phyloP scores from a whole-genome alignment of 1,140 invertebrate genomes.

The Caenorhabditis inopinata region DNA sequence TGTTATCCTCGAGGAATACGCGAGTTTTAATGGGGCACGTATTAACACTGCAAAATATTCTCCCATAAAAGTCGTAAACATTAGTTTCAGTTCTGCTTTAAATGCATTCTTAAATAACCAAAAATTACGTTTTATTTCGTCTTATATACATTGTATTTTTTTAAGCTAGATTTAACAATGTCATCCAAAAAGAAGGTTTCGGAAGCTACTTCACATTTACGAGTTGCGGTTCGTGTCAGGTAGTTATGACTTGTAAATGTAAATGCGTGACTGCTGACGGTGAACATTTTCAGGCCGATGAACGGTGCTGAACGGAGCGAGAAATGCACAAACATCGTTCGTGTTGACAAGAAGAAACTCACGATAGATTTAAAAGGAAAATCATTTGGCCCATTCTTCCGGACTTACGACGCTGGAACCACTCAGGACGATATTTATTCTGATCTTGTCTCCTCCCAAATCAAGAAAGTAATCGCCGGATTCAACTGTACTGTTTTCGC shows the following conservation, averaged over 20 bases:
- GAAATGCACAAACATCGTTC: slow-evolving; percentile 74
- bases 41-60: no score
- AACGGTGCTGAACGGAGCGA: slow-evolving; percentile 76
- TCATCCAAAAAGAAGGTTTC: neutral
- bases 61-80: no score
- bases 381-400: slow-evolving; percentile 70
- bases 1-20: no score
- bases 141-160: no score
- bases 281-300: slow-evolving; percentile 75
- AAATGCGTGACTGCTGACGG: neutral
- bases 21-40: no score
- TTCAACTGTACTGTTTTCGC: slow-evolving; percentile 98
- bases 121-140: no score
- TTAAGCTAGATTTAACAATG: neutral
- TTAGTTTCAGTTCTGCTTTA: no score
- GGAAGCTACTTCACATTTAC: slow-evolving; percentile 72
- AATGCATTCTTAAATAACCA: no score
- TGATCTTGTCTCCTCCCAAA: slow-evolving; percentile 81
- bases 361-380: slow-evolving; percentile 77
- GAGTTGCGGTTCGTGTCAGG: slow-evolving; percentile 83
- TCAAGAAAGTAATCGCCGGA: slow-evolving; percentile 85
- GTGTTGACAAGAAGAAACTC: slow-evolving; percentile 72
- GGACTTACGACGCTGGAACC: slow-evolving; percentile 66
- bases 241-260: slow-evolving; percentile 69
- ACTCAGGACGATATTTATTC: slow-evolving; percentile 83